Conservation (phyloP, 2,888 invertebrate species). For the Alcis repandata region DNA sequence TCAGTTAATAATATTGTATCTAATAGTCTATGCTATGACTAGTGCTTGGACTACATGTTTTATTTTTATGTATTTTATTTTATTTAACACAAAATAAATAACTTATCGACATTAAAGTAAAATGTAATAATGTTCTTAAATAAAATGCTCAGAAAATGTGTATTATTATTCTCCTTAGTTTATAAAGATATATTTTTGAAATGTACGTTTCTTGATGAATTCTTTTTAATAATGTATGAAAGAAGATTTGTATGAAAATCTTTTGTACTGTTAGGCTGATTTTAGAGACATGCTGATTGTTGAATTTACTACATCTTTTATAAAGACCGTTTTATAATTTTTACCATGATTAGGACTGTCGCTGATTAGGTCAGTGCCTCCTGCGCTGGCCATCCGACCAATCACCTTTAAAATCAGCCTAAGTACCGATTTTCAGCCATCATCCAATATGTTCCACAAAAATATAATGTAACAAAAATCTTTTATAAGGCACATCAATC, state of each 20-base stretch:
- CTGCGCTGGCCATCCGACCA: not conserved
- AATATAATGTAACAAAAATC: constrained; percentile 2
- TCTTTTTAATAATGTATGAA: not conserved
- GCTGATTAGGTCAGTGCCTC: no score
- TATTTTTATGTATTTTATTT: not conserved
- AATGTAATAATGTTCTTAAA: constrained; percentile 11
- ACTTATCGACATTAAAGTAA: no score
- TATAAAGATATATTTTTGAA: not conserved
- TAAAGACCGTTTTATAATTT: no score
- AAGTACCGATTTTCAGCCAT: not conserved
- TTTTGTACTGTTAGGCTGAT: no score
- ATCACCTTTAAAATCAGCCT: not conserved
- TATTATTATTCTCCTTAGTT: not conserved
- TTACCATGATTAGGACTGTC: no score
- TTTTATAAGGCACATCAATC: constrained; percentile 22
- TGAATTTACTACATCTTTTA: no score
- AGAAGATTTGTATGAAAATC: no score
- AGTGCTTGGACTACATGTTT: constrained; percentile 37
- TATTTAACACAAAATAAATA: constrained; percentile 35
- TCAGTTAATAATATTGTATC: constrained; percentile 13
- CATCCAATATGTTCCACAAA: not conserved
- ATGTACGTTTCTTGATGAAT: not conserved
- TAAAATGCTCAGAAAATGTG: constrained; percentile 20
- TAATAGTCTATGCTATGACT: constrained; percentile 42
- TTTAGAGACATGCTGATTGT: no score